These are phyloP conservation scores for Chrysoperla carnea DNA, from an alignment of 1,140 invertebrate genomes.

Conservation along the genomic window DNA sequence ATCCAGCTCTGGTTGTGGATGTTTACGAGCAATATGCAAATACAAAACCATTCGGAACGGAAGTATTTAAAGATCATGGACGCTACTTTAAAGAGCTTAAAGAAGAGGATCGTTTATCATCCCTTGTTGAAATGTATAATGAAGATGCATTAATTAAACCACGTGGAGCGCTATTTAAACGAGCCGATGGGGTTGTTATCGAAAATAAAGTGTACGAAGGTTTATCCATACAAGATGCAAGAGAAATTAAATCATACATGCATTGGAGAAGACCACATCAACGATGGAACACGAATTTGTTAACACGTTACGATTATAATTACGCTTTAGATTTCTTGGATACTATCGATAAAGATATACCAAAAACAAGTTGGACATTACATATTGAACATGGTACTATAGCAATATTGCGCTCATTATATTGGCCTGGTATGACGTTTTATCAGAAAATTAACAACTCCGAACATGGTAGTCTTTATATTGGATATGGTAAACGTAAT, in stretches of 20 bases:
- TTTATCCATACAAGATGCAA: slow-evolving; percentile 33
- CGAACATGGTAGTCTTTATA: slow-evolving; percentile 49
- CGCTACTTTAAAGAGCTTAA: slow-evolving; percentile 30
- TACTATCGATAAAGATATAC: slow-evolving; percentile 44
- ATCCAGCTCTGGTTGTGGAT: slow-evolving; percentile 30
- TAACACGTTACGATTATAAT: slow-evolving; percentile 53
- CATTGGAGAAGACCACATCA: slow-evolving; percentile 43
- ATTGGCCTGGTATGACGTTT: slow-evolving; percentile 58
- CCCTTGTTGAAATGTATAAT: slow-evolving; percentile 44
- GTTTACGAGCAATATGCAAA: slow-evolving; percentile 19
- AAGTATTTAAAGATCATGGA: slow-evolving; percentile 8
- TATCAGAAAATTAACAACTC: slow-evolving; percentile 47
- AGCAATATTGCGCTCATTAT: slow-evolving; percentile 40
- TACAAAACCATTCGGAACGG: neutral
- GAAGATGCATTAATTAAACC: slow-evolving; percentile 50
- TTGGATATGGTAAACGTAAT: slow-evolving; percentile 53
- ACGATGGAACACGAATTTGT: slow-evolving; percentile 51
- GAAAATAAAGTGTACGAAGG: slow-evolving; percentile 51
- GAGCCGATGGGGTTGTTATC: slow-evolving; percentile 38
- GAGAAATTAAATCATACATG: slow-evolving; percentile 42
- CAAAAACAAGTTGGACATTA: slow-evolving; percentile 41
- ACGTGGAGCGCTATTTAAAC: slow-evolving; percentile 48
- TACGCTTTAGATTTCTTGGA: slow-evolving; percentile 62
- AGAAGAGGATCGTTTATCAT: slow-evolving; percentile 56
- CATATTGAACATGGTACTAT: slow-evolving; percentile 34